Evolutionary conservation across 2,113 vertebrate genomes (phyloP).

Genomic region (Plecotus auritus): DNA sequence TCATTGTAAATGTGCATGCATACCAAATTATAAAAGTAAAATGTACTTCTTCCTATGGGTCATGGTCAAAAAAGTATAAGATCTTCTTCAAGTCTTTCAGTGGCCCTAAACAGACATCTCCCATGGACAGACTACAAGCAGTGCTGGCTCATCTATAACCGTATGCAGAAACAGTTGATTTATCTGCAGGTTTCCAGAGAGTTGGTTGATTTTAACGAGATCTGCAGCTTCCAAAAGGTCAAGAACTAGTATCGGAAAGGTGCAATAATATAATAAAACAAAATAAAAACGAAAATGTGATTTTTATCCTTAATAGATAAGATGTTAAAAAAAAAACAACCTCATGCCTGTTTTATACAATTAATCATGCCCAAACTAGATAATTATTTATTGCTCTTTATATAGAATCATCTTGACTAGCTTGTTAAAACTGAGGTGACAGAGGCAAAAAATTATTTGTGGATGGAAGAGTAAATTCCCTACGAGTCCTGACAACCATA

Average conservation of each 20-base stretch:
- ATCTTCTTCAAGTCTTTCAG: not conserved
- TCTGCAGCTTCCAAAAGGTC: not conserved
- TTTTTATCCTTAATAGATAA: not conserved
- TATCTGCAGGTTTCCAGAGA: not conserved
- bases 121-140: accelerated
- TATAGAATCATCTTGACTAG: not conserved
- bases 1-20: not conserved
- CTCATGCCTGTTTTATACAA: not conserved
- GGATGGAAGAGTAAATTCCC: not conserved
- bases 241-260: not conserved
- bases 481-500: not conserved
- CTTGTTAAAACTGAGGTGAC: not conserved
- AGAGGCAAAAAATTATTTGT: not conserved
- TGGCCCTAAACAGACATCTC: not conserved
- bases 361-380: not conserved
- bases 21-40: not conserved
- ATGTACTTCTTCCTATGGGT: not conserved
- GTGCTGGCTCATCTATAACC: accelerated
- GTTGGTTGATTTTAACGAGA: not conserved
- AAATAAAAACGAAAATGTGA: not conserved
- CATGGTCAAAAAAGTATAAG: not conserved
- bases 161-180: not conserved
- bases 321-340: not conserved
- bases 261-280: not conserved
- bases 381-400: not conserved